Evolutionary conservation across 2,797 vertebrate genomes (phyloP).

Genomic region (Yasuhikotakia modesta): DNA sequence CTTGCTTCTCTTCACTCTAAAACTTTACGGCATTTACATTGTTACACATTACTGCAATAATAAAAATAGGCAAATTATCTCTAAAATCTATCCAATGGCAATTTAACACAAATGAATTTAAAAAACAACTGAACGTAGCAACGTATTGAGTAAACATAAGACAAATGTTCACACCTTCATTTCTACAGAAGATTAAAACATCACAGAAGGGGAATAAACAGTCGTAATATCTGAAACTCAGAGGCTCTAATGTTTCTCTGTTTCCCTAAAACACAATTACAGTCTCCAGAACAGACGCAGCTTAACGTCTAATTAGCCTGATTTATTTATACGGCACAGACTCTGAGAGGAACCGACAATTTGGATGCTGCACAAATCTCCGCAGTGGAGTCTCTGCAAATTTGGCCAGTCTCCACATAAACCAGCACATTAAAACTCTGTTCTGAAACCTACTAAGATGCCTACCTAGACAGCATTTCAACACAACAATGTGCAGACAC

Average conservation of each 20-base stretch:
- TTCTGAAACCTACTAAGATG: background rate
- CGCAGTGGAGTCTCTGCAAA: background rate
- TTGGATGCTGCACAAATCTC: no score
- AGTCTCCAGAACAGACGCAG: background rate
- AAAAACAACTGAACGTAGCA: no score
- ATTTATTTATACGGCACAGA: constrained; percentile 20
- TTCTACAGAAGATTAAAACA: background rate
- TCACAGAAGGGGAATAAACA: background rate
- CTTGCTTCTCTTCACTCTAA: background rate
- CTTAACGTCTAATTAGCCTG: constrained; percentile 19
- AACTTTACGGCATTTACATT: background rate
- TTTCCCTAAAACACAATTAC: constrained; percentile 26
- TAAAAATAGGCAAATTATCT: background rate
- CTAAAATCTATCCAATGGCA: background rate
- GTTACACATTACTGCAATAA: background rate
- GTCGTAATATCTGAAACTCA: background rate
- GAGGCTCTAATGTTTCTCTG: constrained; percentile 9
- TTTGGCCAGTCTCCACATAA: background rate
- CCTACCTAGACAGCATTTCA: no score
- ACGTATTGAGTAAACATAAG: no score
- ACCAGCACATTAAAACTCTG: background rate
- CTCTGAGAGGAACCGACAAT: background rate
- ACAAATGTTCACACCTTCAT: background rate
- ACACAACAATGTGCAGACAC: no score
- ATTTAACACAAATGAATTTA: no score